Conservation (phyloP, 2,888 invertebrate species). For the Trachelus stipa region DNA sequence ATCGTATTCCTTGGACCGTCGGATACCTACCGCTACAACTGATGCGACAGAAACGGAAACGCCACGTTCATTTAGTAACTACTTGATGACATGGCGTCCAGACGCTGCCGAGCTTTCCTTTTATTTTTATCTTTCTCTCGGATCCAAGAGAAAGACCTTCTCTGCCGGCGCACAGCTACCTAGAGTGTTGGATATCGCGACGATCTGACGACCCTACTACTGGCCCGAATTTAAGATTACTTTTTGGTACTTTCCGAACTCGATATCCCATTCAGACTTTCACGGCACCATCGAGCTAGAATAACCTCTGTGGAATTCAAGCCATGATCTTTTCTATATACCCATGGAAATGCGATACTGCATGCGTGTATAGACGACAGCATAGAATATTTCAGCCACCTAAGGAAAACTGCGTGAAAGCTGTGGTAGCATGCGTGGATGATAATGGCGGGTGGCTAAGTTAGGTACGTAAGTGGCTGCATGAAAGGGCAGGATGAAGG, state of each 20-base stretch:
- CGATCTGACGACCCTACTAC: not conserved
- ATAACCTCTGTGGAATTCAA: slow-evolving; percentile 4
- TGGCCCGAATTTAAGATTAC: not conserved
- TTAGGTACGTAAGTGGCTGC: not conserved
- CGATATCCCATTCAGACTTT: not conserved
- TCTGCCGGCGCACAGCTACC: not conserved
- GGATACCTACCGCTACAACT: slow-evolving; percentile 27
- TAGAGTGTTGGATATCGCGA: not conserved
- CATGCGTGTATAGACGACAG: slow-evolving; percentile 9
- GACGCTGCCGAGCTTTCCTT: not conserved
- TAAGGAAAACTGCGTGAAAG: slow-evolving; percentile 21
- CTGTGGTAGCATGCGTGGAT: slow-evolving; percentile 23
- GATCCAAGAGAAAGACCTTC: not conserved
- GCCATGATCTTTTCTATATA: not conserved
- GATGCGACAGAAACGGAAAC: slow-evolving; percentile 43
- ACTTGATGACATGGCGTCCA: not conserved
- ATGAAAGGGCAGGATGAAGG: not conserved
- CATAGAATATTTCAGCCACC: slow-evolving; percentile 21
- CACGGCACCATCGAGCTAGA: not conserved
- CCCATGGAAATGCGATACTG: not conserved
- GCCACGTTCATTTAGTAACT: slow-evolving; percentile 27
- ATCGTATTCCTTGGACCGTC: slow-evolving; percentile 35
- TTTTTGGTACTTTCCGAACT: not conserved
- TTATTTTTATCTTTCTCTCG: not conserved
- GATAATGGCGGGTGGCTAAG: not conserved